Base-by-base conservation (phyloP, 2,797 vertebrate genomes). In the Manis javanica region DNA sequence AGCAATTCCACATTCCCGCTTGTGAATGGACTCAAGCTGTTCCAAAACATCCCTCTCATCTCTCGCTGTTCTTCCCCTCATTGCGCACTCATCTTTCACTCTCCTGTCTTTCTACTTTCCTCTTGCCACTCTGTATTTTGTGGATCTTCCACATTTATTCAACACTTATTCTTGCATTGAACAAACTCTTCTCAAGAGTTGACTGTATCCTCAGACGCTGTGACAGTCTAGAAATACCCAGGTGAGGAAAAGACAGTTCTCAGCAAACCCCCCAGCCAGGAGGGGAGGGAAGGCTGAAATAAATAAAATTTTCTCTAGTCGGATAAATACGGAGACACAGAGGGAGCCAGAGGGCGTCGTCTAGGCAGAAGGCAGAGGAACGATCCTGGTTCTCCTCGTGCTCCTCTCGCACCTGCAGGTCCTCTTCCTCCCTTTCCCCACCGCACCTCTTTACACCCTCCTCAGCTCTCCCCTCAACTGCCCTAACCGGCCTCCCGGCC, bases 21-120 rank as follows among this genome's bases (percentile, higher is more conserved):
- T 88, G 55, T 82, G 77, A 97, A 93, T 93, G 78, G 87, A 51
- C 16, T 66, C 93, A 88, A 78, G 55, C 77, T 86, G 42, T 92
- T 94, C 79, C 71, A 93, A 88, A 88, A 71, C 46, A 49, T 31
- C 46, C 64, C 42, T 82, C 82, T 93, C 79, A 16, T 92, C 75
- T 92, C 91, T 89, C 59, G 49, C 87, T 71, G 75, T 31, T 24
- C 31, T 71, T 84, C 68, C 37, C 24, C 84, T 84, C 1, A 23
- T 29, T 39, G 86, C 51, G 63, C 18, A 39, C 15, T 91, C 90
- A 49, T 19, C n/a, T 71, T 79, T 90, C n/a, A 14, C 57, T 92
- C 69, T n/a, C 8, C 4, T 89, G 24, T 64, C 19, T 68, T 78
- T 61, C 51, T 68, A 7, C 39, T 69, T 81, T 77, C 34, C 71